Evolutionary conservation across 2,888 invertebrate genomes (phyloP).

Genomic region (Mesochorus sp.): DNA sequence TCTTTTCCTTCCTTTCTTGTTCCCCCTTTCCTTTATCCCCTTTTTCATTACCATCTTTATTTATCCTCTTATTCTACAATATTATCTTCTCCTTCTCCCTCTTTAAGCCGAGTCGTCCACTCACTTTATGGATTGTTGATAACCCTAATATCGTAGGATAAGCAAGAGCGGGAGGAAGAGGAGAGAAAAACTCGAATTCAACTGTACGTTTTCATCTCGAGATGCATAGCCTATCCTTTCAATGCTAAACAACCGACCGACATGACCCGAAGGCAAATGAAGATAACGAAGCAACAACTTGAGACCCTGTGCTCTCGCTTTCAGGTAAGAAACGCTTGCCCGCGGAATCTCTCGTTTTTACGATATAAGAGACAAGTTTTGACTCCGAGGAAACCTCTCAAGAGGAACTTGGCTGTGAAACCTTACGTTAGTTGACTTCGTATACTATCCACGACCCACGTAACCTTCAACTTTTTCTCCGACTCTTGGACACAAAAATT

Average conservation of each 20-base stretch:
- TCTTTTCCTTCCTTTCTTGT: neutral
- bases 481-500: slow-evolving; percentile 24
- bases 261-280: slow-evolving; percentile 97
- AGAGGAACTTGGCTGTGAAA: slow-evolving; percentile 65
- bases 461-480: slow-evolving; percentile 69
- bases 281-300: slow-evolving; percentile 97
- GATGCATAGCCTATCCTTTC: slow-evolving; percentile 99
- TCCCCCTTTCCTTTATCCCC: too few relatives aligned
- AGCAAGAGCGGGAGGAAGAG: slow-evolving; percentile 97
- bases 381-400: slow-evolving; percentile 70
- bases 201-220: slow-evolving; percentile 98
- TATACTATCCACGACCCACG: slow-evolving; percentile 40
- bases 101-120: too few relatives aligned
- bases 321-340: slow-evolving; percentile 90
- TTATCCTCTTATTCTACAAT: too few relatives aligned
- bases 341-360: too few relatives aligned
- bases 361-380: too few relatives aligned
- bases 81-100: too few relatives aligned
- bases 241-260: slow-evolving; percentile 99
- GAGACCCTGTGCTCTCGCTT: slow-evolving; percentile 97
- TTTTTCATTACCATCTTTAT: too few relatives aligned
- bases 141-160: slow-evolving; percentile 87
- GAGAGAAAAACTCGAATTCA: slow-evolving; percentile 97
- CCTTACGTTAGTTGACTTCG: slow-evolving; percentile 58
- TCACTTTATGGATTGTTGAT: neutral